A percentile compares a stretch with the other conserved stretches of the same genome.
Evolutionary conservation across 2,888 invertebrate species (phyloP).

Genomic region (Lasioglossum morio): DNA sequence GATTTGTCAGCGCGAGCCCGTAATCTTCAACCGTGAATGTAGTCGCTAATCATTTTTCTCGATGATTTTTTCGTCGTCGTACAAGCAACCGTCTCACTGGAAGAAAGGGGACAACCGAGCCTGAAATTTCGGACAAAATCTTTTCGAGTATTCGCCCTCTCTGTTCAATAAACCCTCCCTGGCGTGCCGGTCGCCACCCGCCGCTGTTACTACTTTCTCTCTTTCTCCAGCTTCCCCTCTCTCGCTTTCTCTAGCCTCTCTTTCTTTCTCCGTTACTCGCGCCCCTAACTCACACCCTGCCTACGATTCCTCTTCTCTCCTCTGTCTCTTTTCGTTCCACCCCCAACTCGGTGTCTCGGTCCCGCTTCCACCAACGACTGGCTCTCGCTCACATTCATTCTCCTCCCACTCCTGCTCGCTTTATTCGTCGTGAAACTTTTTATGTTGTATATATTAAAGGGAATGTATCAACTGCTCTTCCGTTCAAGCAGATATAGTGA

Average conservation of each 20-base stretch:
- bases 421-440: conserved; percentile 83
- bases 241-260: conserved; percentile 31
- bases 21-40: neutral
- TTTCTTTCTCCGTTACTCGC: conserved; percentile 39
- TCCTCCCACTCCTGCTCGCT: conserved; percentile 75
- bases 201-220: conserved; percentile 34
- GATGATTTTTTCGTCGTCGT: neutral
- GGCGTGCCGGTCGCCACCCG: conserved; percentile 29
- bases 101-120: neutral
- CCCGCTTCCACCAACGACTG: conserved; percentile 10
- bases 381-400: conserved; percentile 60
- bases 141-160: conserved; percentile 32
- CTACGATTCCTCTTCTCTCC: conserved; percentile 46
- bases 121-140: conserved; percentile 55
- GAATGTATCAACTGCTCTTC: conserved; percentile 79
- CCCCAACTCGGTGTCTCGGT: conserved; percentile 30
- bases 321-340: conserved; percentile 16
- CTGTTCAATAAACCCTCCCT: conserved; percentile 36
- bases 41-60: neutral
- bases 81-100: too few relatives aligned
- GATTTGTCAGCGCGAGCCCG: neutral
- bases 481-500: conserved; percentile 80
- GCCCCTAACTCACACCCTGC: conserved; percentile 58
- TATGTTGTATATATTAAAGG: conserved; percentile 83
- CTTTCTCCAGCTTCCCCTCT: conserved; percentile 24